Percentiles rank a stretch among this genome's conserved stretches.
These are phyloP conservation scores for Neodiprion pinetum DNA, from an alignment of 1,140 invertebrate species.

Conservation along the genomic window DNA sequence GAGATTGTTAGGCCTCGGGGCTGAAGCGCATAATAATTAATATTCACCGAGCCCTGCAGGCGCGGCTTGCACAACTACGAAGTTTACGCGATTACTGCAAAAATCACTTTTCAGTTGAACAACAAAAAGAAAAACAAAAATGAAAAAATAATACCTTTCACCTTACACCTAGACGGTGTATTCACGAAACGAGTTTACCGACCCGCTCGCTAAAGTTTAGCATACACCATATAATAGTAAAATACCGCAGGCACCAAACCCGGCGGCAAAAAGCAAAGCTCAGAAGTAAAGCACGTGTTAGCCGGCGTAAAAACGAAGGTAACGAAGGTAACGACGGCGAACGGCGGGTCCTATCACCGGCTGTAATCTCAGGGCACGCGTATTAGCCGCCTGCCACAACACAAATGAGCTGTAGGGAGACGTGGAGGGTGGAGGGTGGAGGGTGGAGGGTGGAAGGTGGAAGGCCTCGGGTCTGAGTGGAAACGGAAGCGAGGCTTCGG, in stretches of 20 bases:
- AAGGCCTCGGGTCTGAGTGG: neutral
- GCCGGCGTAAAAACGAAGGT: no score
- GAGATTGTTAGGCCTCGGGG: neutral
- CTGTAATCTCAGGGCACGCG: neutral
- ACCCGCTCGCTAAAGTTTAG: no score
- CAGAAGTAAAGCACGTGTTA: no score
- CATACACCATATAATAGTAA: no score
- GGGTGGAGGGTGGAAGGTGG: neutral
- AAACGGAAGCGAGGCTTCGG: neutral
- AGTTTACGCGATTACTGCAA: neutral
- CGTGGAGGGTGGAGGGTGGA: neutral
- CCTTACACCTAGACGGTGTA: no score
- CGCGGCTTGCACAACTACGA: neutral
- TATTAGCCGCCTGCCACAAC: neutral
- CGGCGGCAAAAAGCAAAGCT: no score
- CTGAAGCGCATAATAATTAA: neutral
- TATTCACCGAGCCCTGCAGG: neutral
- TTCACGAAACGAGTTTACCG: no score
- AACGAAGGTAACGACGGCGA: no score
- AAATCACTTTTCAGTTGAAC: neutral
- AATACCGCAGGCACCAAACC: no score
- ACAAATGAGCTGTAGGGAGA: neutral
- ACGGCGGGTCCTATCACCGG: no score
- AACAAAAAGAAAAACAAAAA: no score
- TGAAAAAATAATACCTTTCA: no score